Conservation (phyloP, 2,797 vertebrate genomes). For the Limosa lapponica region DNA sequence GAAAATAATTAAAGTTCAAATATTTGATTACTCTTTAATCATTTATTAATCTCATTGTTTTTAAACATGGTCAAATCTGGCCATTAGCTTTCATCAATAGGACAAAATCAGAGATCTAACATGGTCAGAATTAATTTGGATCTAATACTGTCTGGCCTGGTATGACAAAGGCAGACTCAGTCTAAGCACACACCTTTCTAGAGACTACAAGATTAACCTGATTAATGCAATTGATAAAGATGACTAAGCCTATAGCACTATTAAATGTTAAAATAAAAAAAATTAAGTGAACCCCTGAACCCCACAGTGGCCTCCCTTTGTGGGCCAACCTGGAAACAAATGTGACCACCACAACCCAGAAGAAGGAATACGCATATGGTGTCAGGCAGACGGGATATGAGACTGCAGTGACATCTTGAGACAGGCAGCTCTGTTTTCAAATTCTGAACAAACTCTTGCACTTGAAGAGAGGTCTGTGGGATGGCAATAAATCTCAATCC, state of each 20-base stretch:
- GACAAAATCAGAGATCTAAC: neutral
- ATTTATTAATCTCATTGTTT: neutral
- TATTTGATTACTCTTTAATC: neutral
- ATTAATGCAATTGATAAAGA: neutral
- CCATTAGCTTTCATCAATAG: neutral
- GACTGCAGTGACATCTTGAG: neutral
- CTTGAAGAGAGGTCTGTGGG: neutral
- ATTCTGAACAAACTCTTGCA: neutral
- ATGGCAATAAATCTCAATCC: neutral
- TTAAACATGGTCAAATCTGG: neutral
- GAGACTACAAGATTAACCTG: neutral
- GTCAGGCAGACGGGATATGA: neutral
- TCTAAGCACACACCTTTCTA: neutral
- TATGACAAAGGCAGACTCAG: neutral
- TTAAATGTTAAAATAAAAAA: neutral
- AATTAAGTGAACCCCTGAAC: neutral
- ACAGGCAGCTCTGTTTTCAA: neutral
- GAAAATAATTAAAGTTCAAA: neutral
- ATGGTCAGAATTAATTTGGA: neutral
- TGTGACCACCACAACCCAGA: neutral
- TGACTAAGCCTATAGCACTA: neutral
- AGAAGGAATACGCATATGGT: neutral
- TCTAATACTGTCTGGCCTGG: neutral
- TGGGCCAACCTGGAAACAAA: neutral
- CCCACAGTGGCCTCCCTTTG: neutral